A percentile compares a stretch with the other conserved stretches of the same genome.
These are phyloP conservation scores for Lepus townsendii DNA, from an alignment of 2,797 vertebrate species.

Conservation along the genomic window DNA sequence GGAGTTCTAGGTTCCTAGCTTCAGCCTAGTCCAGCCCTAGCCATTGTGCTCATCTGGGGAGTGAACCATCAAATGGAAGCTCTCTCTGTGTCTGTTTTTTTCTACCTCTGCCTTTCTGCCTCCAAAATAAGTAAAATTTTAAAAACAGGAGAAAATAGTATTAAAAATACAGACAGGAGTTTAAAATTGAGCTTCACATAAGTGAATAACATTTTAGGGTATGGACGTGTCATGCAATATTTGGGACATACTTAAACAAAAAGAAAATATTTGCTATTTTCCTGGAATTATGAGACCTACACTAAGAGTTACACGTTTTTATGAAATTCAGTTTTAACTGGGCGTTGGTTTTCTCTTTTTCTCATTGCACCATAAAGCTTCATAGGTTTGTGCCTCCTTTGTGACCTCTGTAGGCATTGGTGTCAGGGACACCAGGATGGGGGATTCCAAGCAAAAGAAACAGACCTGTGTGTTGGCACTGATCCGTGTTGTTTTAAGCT, in stretches of 20 bases:
- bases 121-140: too few relatives aligned
- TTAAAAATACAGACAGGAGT: too few relatives aligned
- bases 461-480: neutral
- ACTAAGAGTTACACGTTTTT: neutral
- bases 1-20: too few relatives aligned
- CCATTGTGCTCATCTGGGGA: too few relatives aligned
- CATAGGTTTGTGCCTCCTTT: rapidly evolving
- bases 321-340: neutral
- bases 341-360: rapidly evolving
- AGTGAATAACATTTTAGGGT: neutral
- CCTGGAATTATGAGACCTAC: neutral
- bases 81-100: too few relatives aligned
- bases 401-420: neutral
- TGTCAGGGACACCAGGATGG: neutral
- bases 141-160: too few relatives aligned
- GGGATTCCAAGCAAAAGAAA: neutral
- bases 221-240: neutral
- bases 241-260: neutral
- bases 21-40: too few relatives aligned
- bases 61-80: too few relatives aligned
- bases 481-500: neutral
- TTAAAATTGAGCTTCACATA: slow-evolving; percentile 17
- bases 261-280: neutral
- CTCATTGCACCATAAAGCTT: neutral
- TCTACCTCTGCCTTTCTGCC: too few relatives aligned